Evolutionary conservation across 2,113 vertebrate genomes (phyloP).

Genomic region (Microcebus griseorufus): DNA sequence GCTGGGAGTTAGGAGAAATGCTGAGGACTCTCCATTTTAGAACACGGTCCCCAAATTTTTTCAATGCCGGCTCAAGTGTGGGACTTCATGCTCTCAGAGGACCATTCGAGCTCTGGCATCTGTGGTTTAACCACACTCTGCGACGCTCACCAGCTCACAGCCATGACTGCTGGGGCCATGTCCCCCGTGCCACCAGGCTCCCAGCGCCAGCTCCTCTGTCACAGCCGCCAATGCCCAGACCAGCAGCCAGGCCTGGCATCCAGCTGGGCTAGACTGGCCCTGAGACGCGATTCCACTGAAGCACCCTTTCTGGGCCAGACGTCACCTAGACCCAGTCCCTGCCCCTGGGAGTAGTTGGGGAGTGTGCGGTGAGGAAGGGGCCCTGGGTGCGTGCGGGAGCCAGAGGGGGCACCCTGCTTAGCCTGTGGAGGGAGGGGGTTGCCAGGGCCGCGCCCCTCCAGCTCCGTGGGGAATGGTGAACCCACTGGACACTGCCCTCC

Average conservation of each 20-base stretch:
- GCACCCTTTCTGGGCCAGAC: not conserved
- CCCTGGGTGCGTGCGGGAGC: not conserved
- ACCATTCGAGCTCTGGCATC: rapidly evolving
- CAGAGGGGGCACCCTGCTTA: not conserved
- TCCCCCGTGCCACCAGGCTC: not conserved
- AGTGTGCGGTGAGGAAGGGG: not conserved
- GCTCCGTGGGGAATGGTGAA: not conserved
- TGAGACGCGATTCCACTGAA: not conserved
- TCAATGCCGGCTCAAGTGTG: not conserved
- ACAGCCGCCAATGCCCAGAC: not conserved
- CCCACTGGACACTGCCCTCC: not conserved
- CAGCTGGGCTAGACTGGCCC: not conserved
- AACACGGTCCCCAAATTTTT: not conserved
- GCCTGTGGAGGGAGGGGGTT: too few relatives aligned
- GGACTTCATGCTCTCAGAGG: not conserved
- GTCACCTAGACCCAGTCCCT: rapidly evolving
- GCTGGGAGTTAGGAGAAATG: not conserved
- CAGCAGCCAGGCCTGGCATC: not conserved
- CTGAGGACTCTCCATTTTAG: not conserved
- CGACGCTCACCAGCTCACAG: rapidly evolving
- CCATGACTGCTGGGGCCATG: rapidly evolving
- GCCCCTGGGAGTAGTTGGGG: not conserved
- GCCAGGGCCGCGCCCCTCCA: rapidly evolving
- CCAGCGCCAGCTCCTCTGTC: not conserved
- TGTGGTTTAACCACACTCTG: too few relatives aligned